Evolutionary conservation across 2,113 vertebrate species (phyloP).

Genomic region (Forbesichthys papilliferus): DNA sequence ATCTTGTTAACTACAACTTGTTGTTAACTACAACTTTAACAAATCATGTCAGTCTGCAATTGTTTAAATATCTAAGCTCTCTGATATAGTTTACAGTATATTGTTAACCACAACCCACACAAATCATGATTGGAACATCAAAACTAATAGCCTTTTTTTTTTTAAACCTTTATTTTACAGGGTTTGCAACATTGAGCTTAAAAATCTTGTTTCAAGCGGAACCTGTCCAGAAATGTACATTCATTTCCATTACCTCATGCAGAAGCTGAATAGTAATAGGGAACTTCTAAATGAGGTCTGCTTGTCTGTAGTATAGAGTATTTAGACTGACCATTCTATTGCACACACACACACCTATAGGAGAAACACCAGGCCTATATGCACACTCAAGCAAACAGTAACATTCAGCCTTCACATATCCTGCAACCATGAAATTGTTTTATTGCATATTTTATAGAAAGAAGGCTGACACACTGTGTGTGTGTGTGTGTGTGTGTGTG

Average conservation of each 20-base stretch:
- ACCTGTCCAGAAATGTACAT: no score
- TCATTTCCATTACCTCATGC: no score
- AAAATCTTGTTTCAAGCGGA: no score
- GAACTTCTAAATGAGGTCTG: neutral
- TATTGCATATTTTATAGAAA: constrained; percentile 10
- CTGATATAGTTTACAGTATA: neutral
- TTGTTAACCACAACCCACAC: neutral
- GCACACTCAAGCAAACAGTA: neutral
- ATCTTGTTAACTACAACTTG: no score
- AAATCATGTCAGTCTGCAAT: neutral
- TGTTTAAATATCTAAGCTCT: neutral
- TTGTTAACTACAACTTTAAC: no score
- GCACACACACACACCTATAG: neutral
- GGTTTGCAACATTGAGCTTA: no score
- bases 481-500: constrained; percentile 28
- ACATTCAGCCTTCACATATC: neutral
- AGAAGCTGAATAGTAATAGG: neutral
- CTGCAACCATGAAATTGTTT: neutral
- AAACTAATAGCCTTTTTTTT: no score
- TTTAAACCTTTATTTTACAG: no score
- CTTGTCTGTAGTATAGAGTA: neutral
- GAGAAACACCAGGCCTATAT: neutral
- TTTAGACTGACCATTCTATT: neutral
- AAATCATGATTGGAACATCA: no score
- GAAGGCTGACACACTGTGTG: constrained; percentile 27